phyloP scores from a whole-genome alignment of 2,888 invertebrate species.

The Harmothoe impar region DNA sequence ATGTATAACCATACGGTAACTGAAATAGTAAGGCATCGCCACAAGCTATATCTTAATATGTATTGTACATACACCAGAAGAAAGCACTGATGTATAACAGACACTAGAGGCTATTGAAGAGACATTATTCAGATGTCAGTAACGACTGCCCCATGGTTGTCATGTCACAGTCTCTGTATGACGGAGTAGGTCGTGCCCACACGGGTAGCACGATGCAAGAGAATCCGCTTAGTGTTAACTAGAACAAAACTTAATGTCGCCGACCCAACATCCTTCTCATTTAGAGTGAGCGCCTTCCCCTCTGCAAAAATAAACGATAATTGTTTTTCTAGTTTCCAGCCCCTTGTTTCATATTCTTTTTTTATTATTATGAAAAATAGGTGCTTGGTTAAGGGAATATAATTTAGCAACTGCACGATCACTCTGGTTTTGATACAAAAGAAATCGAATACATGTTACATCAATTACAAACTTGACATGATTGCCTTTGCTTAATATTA shows the following conservation, averaged over 20 bases:
- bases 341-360: not conserved
- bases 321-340: not conserved
- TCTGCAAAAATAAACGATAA: not conserved
- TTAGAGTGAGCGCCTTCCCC: not conserved
- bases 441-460: not conserved
- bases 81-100: too few species aligned
- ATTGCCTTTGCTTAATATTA: not conserved
- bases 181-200: slow-evolving; percentile 44
- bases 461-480: not conserved
- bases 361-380: too few species aligned
- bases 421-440: not conserved
- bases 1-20: too few species aligned
- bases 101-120: too few species aligned
- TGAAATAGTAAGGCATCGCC: too few species aligned
- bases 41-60: too few species aligned
- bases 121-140: too few species aligned
- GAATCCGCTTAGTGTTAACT: not conserved
- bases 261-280: not conserved
- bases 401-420: too few species aligned
- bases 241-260: not conserved
- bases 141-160: too few species aligned
- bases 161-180: not conserved
- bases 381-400: too few species aligned
- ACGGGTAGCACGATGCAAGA: not conserved
- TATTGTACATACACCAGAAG: too few species aligned